phyloP scores from a whole-genome alignment of 2,113 vertebrate species.

The Pygoscelis adeliae region DNA sequence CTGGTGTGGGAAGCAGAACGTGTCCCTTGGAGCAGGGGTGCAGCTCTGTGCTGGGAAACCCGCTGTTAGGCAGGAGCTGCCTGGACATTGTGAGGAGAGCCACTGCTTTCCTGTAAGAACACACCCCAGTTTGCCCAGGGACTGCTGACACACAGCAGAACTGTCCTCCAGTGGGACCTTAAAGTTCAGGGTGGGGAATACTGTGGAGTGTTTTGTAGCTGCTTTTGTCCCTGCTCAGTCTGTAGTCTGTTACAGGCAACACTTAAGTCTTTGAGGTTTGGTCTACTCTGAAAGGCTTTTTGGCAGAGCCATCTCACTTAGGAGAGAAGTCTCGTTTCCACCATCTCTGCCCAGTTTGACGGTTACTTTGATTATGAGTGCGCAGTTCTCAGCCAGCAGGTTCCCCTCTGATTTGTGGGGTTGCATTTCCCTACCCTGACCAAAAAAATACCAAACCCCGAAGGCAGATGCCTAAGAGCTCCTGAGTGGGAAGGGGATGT shows the following conservation, averaged over 20 bases:
- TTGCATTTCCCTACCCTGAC: neutral
- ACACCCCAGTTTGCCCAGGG: neutral
- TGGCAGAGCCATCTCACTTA: neutral
- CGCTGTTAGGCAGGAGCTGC: neutral
- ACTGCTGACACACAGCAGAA: neutral
- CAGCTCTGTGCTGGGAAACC: neutral
- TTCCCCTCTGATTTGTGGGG: neutral
- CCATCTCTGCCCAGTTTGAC: no score
- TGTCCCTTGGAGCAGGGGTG: neutral
- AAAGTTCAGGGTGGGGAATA: neutral
- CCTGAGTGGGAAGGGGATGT: neutral
- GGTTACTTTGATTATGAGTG: neutral
- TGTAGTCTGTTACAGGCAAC: neutral
- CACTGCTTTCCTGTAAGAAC: neutral
- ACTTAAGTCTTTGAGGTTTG: neutral
- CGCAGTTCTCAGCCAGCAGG: neutral
- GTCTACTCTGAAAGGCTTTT: neutral
- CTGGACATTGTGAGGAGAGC: neutral
- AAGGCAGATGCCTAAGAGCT: neutral
- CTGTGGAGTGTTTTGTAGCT: neutral
- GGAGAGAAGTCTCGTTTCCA: neutral
- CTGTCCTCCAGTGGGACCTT: neutral
- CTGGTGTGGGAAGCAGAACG: neutral
- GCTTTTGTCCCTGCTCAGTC: neutral
- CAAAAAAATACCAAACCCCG: neutral